Evolutionary conservation across 2,888 invertebrate genomes (phyloP).

Genomic region (Parochlus steinenii): DNA sequence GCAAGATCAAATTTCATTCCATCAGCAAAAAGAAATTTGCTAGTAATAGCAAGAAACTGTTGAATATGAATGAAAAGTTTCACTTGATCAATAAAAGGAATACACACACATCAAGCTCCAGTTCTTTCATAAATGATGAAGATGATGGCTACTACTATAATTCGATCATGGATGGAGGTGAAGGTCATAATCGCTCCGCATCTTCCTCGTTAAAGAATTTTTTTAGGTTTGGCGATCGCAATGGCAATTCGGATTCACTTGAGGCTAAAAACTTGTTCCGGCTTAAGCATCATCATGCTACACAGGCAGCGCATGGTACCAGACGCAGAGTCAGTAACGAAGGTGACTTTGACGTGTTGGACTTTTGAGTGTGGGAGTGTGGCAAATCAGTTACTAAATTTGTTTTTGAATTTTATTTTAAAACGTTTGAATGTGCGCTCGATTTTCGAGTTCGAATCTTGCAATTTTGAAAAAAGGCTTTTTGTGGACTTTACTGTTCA

Average conservation of each 20-base stretch:
- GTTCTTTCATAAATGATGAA: constrained; percentile 10
- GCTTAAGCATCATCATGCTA: constrained; percentile 10
- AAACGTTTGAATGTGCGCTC: too few relatives aligned
- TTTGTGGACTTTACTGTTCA: too few relatives aligned
- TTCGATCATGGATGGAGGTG: constrained; percentile 8
- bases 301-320: not conserved
- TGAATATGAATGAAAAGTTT: constrained; percentile 12
- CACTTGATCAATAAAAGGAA: constrained; percentile 10
- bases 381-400: too few relatives aligned
- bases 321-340: constrained; percentile 9
- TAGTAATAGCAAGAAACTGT: constrained; percentile 4
- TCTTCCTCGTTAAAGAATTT: constrained; percentile 11
- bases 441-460: too few relatives aligned
- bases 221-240: constrained; percentile 7
- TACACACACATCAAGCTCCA: constrained; percentile 10
- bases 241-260: constrained; percentile 4
- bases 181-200: constrained; percentile 5
- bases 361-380: constrained; percentile 10
- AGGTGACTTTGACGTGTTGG: constrained; percentile 12
- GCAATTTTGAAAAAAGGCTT: too few relatives aligned
- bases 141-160: constrained; percentile 11
- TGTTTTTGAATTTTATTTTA: too few relatives aligned
- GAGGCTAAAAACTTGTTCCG: constrained; percentile 11
- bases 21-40: constrained; percentile 7
- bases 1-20: constrained; percentile 12